Conservation (phyloP, 1,140 invertebrate genomes). For the Spodoptera frugiperda region DNA sequence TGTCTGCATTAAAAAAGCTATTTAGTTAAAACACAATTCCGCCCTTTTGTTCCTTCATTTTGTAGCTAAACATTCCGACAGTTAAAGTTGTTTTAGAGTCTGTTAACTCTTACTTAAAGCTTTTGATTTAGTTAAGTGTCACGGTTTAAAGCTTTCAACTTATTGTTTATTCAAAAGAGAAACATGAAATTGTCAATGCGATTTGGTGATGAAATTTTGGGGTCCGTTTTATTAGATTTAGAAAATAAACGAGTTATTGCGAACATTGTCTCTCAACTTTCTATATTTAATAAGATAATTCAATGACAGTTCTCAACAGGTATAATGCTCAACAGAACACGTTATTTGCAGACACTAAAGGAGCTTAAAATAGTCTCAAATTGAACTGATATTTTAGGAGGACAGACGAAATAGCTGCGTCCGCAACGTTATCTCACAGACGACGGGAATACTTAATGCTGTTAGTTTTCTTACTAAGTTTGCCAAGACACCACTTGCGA, state of each 20-base stretch:
- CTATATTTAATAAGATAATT: neutral
- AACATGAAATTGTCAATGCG: slow-evolving; percentile 6
- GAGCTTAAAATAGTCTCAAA: neutral
- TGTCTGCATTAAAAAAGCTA: slow-evolving; percentile 43
- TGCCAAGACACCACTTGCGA: slow-evolving; percentile 7
- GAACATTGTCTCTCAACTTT: neutral
- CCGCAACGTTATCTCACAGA: slow-evolving; percentile 9
- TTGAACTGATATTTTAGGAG: neutral
- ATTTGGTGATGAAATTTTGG: neutral
- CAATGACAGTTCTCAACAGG: too few relatives aligned
- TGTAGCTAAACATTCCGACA: neutral
- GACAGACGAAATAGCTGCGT: neutral
- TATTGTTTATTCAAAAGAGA: neutral
- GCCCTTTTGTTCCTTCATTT: slow-evolving; percentile 19
- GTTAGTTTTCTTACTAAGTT: slow-evolving; percentile 37
- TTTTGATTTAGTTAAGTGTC: slow-evolving; percentile 26
- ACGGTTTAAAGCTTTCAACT: slow-evolving; percentile 1
- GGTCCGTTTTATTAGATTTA: too few relatives aligned
- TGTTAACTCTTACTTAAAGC: slow-evolving; percentile 26
- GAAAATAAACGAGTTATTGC: neutral
- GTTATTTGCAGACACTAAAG: neutral
- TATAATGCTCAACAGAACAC: neutral
- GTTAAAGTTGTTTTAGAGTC: slow-evolving; percentile 20
- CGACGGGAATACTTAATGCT: slow-evolving; percentile 27
- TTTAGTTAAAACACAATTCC: slow-evolving; percentile 33